A percentile compares a stretch with the other conserved stretches of the same genome.
phyloP scores from a whole-genome alignment of 2,888 invertebrate species.

The Neelides folsomi region DNA sequence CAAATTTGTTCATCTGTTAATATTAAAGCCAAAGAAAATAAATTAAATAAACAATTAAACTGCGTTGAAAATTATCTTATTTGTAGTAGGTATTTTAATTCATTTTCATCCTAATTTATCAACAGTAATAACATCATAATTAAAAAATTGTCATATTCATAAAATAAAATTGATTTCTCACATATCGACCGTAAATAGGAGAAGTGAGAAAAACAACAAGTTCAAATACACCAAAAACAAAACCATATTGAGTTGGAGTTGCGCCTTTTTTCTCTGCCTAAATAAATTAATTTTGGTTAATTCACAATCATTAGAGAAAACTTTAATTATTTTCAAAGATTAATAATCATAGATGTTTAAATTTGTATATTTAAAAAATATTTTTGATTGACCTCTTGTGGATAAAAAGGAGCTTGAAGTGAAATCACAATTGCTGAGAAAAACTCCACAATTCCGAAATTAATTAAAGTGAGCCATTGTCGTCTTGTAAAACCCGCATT shows the following conservation, averaged over 20 bases:
- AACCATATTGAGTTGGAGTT: slow-evolving; percentile 64
- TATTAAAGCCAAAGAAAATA: no score
- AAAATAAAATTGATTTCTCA: slow-evolving; percentile 35
- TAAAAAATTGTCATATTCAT: no score
- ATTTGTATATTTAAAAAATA: no score
- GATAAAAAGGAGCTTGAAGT: slow-evolving; percentile 72
- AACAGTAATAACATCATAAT: no score
- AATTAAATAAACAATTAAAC: no score
- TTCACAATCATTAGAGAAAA: no score
- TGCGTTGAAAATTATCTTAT: no score
- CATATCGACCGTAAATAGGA: slow-evolving; percentile 65
- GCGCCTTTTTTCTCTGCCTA: slow-evolving; percentile 70
- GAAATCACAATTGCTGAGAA: slow-evolving; percentile 74
- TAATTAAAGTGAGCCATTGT: slow-evolving; percentile 63
- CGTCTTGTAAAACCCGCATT: slow-evolving; percentile 36
- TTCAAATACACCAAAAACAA: slow-evolving; percentile 76
- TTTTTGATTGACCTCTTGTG: slow-evolving; percentile 50
- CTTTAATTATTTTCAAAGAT: no score
- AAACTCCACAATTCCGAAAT: slow-evolving; percentile 69
- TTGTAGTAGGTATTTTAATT: no score
- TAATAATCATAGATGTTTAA: no score
- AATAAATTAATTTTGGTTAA: slow-evolving; percentile 35
- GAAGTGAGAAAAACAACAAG: slow-evolving; percentile 67
- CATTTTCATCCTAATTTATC: no score
- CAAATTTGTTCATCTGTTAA: slow-evolving; percentile 54